Conservation (phyloP, 64 coral and sea anemone genomes). For the Catalaphyllia jardinei region DNA sequence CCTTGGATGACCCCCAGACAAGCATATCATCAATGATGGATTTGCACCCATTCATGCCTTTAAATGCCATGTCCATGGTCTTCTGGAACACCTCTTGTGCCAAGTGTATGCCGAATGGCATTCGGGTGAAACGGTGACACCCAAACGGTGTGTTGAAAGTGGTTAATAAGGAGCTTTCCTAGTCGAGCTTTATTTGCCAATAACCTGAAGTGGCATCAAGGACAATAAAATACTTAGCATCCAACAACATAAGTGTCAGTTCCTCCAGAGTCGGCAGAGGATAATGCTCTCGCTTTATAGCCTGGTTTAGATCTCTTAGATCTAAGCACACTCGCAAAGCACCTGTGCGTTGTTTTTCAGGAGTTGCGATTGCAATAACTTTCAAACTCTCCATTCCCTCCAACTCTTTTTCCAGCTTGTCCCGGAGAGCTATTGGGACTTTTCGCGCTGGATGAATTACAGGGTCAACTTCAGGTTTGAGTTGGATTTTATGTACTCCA, state of each 20-base stretch:
- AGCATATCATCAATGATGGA: background rate
- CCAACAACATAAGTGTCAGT: background rate
- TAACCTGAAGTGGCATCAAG: background rate
- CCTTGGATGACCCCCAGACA: background rate
- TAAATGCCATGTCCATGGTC: no score
- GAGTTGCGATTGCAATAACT: background rate
- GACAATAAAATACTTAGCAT: background rate
- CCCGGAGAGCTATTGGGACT: background rate
- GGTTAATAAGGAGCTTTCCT: background rate
- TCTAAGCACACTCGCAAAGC: background rate
- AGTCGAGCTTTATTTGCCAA: background rate
- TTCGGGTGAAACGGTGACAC: background rate
- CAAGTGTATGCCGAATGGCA: background rate
- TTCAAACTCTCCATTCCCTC: background rate
- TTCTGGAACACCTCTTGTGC: background rate
- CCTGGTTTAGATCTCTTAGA: background rate
- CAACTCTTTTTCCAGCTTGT: background rate
- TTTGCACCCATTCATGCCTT: background rate
- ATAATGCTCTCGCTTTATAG: background rate
- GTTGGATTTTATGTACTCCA: no score
- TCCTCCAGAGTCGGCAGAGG: background rate
- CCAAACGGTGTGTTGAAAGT: background rate
- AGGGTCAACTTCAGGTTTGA: no score
- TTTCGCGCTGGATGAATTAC: no score
- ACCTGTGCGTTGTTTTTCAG: background rate